phyloP scores from a whole-genome alignment of 1,140 invertebrate genomes.

The Orussus abietinus region DNA sequence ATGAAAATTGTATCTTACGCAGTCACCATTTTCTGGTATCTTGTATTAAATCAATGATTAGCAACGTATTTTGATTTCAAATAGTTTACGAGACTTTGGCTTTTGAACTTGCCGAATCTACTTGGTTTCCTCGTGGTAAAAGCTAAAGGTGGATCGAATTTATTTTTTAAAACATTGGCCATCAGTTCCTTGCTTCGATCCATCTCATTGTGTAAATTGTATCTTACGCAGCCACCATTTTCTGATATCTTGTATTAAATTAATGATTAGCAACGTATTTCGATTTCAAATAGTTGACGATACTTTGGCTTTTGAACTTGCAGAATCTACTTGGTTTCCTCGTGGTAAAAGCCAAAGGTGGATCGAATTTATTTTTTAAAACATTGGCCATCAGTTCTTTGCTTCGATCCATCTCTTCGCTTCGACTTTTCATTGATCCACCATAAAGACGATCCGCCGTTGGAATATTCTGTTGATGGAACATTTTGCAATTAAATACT shows the following conservation, averaged over 20 bases:
- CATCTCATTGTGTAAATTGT: neutral
- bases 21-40: no score
- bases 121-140: slow-evolving; percentile 3
- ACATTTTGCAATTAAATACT: slow-evolving; percentile 2
- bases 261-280: slow-evolving; percentile 2
- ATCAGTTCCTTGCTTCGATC: slow-evolving; percentile 2
- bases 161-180: slow-evolving; percentile 13
- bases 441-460: slow-evolving; percentile 11
- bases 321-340: slow-evolving; percentile 14
- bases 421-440: slow-evolving; percentile 1
- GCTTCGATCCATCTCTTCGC: slow-evolving; percentile 6
- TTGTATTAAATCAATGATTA: neutral
- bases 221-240: no score
- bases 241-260: neutral
- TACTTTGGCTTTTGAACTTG: slow-evolving; percentile 20
- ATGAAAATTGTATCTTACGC: neutral
- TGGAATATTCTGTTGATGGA: slow-evolving; percentile 18
- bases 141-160: slow-evolving; percentile 24
- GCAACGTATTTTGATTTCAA: slow-evolving; percentile 14
- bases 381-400: slow-evolving; percentile 16
- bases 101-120: slow-evolving; percentile 20
- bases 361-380: slow-evolving; percentile 20
- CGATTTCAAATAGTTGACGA: slow-evolving; percentile 24
- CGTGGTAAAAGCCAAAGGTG: slow-evolving; percentile 13
- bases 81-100: slow-evolving; percentile 22